Evolutionary conservation across 2,113 vertebrate genomes (phyloP), one percentile per base, ranked within the genome.

Genomic region (Equus przewalskii): DNA sequence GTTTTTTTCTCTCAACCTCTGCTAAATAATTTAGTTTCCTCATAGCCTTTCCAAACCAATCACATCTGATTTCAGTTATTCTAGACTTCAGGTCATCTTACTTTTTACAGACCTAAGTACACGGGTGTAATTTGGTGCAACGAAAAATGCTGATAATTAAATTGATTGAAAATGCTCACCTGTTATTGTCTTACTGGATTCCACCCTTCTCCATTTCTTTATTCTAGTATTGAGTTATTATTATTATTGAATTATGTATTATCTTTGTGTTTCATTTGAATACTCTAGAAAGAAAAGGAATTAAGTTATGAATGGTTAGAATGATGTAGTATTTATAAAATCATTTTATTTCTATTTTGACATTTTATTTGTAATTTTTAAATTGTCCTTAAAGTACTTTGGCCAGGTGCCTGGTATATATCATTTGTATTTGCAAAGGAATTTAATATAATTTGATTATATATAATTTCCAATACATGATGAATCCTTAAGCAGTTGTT

Each of bases 371-470:
- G 8, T 89, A 82, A 78, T 19, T 90, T 79, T 81, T 30, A 79
- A 92, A 7, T 87, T 83, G 18, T 56, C 33, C 46, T 93, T 67
- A 54, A 97, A 58, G 75, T 89, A 86, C 10, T 56, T 94, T 87
- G 6, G n/a, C 89, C 33, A 80, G 5, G 26, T 54, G 10, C 24
- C 30, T 89, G 65, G 51, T 28, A 60, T 9, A 33, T 78, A 54
- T 13, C 62, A 6, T 89, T 97, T 89, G 79, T 72, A 79, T 91
- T 96, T 83, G 28, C 13, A 82, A 41, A 94, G 10, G 36, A 82
- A 87, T 64, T 58, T 67, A 67, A 87, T 12, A 76, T 44, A 91
- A 22, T 78, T 76, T 28, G 10, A 80, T 93, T 79, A 93, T 65
- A 51, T 2, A 28, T 2, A 73, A 54, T 93, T 73, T 97, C 8